Percentiles rank a stretch among this genome's conserved stretches.
These are phyloP conservation scores for Enteromius anoplus DNA, from an alignment of 2,797 vertebrate species.

Conservation along the genomic window DNA sequence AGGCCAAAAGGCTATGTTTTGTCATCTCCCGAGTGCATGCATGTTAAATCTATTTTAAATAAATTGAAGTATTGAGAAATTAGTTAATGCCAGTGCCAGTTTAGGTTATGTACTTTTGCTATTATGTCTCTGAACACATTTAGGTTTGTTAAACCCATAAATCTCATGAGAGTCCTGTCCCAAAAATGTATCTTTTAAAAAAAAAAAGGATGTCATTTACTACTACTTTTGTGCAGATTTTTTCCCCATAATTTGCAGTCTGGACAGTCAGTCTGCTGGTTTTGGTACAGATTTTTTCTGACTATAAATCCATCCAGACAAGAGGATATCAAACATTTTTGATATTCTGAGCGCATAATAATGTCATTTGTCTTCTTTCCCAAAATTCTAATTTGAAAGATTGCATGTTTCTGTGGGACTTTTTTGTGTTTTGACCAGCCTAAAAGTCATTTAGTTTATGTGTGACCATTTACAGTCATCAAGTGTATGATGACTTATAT, in stretches of 20 bases:
- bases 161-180: neutral
- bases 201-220: no score
- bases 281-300: neutral
- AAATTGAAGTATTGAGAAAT: neutral
- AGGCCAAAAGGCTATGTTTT: constrained; percentile 2
- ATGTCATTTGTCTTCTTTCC: no score
- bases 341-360: no score
- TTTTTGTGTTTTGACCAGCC: no score
- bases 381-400: no score
- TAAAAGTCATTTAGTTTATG: no score
- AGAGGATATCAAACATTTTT: no score
- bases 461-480: no score
- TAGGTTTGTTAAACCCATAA: neutral
- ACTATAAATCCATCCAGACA: no score
- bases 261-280: neutral
- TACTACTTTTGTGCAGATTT: neutral
- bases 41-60: constrained; percentile 34
- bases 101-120: neutral
- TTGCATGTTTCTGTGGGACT: no score
- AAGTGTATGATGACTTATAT: no score
- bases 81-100: neutral
- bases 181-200: no score
- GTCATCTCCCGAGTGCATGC: neutral
- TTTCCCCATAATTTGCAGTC: neutral
- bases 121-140: neutral